A percentile compares a stretch with the other conserved stretches of the same genome.
These are phyloP conservation scores for Meloidogyne hapla DNA, from an alignment of 1,140 invertebrate genomes.

Conservation along the genomic window DNA sequence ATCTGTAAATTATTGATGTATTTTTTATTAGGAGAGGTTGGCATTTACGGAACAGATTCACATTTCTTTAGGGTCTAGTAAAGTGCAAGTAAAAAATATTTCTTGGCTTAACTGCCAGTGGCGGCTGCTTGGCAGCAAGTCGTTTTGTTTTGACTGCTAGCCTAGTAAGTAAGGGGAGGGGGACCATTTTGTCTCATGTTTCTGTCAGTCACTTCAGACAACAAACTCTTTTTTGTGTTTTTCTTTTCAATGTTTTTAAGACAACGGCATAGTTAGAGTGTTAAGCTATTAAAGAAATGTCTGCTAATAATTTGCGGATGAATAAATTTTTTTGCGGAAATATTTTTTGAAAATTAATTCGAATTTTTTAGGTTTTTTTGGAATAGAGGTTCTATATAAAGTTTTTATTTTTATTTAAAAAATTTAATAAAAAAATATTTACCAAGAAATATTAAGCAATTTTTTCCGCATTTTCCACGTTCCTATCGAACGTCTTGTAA, in stretches of 20 bases:
- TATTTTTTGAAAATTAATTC: too few species aligned
- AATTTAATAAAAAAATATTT: too few species aligned
- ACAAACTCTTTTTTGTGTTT: background rate
- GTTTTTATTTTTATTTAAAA: too few species aligned
- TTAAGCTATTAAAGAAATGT: too few species aligned
- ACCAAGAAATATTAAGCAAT: too few species aligned
- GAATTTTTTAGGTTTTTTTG: too few species aligned
- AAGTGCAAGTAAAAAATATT: background rate
- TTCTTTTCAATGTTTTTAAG: background rate
- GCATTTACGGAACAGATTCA: background rate
- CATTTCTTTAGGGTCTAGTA: background rate
- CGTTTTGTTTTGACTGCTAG: background rate
- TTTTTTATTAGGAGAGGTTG: background rate
- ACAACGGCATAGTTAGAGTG: background rate
- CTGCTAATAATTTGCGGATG: too few species aligned
- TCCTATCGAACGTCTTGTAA: background rate
- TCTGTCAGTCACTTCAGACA: background rate
- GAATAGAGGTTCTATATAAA: too few species aligned
- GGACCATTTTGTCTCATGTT: background rate
- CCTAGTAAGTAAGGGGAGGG: background rate
- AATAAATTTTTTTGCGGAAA: too few species aligned
- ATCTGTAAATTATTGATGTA: background rate
- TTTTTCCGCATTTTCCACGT: background rate
- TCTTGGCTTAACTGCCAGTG: background rate
- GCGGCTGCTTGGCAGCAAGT: background rate